phyloP scores from a whole-genome alignment of 2,797 vertebrate genomes.

The Mareca strepera region DNA sequence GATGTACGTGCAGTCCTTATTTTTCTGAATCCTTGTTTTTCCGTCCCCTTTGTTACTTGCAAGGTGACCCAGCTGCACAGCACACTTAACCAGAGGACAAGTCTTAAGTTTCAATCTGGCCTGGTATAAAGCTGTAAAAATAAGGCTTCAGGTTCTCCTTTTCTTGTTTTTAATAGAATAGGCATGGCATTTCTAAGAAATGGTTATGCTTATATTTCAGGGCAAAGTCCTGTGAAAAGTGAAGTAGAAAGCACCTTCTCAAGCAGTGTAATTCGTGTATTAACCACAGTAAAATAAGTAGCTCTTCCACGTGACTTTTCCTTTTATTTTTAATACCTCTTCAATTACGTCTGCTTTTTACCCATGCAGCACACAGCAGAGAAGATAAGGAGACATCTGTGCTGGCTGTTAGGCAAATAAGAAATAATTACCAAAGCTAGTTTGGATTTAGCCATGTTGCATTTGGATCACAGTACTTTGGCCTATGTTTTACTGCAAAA shows the following conservation, averaged over 20 bases:
- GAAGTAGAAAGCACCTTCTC: background rate
- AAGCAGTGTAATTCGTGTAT: background rate
- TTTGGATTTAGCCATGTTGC: slow-evolving; percentile 24
- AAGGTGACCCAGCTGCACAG: background rate
- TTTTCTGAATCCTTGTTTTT: background rate
- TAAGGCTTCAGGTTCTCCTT: background rate
- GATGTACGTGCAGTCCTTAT: background rate
- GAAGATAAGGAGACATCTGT: background rate
- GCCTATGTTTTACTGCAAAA: background rate
- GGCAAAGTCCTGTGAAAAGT: background rate
- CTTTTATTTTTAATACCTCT: slow-evolving; percentile 40
- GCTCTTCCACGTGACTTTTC: background rate
- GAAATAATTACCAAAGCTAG: slow-evolving; percentile 24
- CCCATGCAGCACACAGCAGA: background rate
- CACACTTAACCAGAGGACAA: background rate
- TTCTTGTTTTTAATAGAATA: background rate
- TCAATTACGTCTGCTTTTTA: slow-evolving; percentile 17
- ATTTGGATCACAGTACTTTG: background rate
- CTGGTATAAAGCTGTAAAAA: background rate
- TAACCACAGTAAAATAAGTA: background rate
- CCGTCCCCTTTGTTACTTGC: background rate
- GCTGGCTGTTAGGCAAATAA: background rate
- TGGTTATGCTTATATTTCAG: background rate
- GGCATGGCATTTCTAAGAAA: slow-evolving; percentile 27
- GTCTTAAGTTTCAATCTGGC: background rate